Conservation (phyloP, 2,113 vertebrate species). For the Numenius arquata region DNA sequence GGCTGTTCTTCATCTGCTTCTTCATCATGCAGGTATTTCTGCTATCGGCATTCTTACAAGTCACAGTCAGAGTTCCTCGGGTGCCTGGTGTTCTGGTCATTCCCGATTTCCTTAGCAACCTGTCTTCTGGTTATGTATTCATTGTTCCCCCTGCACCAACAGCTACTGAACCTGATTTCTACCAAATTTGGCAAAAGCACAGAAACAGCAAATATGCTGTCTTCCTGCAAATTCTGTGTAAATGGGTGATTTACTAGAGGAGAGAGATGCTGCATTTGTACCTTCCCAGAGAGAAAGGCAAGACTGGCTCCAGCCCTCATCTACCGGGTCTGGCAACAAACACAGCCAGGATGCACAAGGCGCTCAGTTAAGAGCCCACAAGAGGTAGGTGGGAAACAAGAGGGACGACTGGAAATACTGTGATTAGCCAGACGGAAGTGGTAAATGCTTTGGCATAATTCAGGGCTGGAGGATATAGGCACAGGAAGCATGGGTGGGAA, state of each 20-base stretch:
- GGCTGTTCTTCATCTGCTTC: not conserved
- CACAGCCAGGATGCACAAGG: not conserved
- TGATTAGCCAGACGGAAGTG: not conserved
- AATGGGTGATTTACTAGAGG: not conserved
- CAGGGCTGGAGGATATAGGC: not conserved
- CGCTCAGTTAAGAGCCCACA: not conserved
- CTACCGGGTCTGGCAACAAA: not conserved
- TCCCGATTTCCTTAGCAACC: constrained; percentile 20
- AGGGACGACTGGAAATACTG: not conserved
- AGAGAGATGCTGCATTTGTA: not conserved
- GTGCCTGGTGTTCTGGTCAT: not conserved
- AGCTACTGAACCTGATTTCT: not conserved
- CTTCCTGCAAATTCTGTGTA: not conserved
- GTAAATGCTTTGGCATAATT: not conserved
- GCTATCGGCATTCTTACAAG: not conserved
- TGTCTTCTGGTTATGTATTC: not conserved
- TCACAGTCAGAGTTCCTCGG: not conserved
- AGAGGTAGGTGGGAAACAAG: not conserved
- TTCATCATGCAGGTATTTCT: constrained; percentile 31
- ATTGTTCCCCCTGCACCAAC: not conserved
- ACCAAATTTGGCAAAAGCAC: not conserved
- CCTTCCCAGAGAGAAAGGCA: not conserved
- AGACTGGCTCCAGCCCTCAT: not conserved
- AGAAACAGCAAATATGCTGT: not conserved
- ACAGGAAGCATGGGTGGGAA: not conserved